These are phyloP conservation scores for Eubasilissa splendida DNA, from an alignment of 2,888 invertebrate species.

Conservation along the genomic window DNA sequence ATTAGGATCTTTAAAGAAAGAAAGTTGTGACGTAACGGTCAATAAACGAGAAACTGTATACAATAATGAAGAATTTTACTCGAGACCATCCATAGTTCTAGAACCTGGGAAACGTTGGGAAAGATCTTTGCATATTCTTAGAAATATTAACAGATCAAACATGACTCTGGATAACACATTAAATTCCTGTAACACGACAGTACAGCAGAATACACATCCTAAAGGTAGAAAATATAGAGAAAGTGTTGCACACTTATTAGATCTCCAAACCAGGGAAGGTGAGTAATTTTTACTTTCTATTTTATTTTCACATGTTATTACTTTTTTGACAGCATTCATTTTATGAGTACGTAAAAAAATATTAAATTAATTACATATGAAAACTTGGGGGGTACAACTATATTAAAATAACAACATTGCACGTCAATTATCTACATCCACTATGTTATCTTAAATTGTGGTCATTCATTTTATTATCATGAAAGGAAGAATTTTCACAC, in stretches of 20 bases:
- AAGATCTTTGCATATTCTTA: constrained; percentile 76
- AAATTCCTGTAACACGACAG: constrained; percentile 44
- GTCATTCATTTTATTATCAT: too few species aligned
- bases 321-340: too few species aligned
- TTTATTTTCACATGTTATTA: too few species aligned
- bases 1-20: neutral
- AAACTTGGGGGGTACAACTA: too few species aligned
- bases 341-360: too few species aligned
- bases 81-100: constrained; percentile 61
- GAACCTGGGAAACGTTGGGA: constrained; percentile 81
- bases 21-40: neutral
- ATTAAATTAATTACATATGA: too few species aligned
- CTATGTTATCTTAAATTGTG: too few species aligned
- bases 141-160: constrained; percentile 69
- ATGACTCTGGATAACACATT: constrained; percentile 61
- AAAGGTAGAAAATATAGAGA: constrained; percentile 73
- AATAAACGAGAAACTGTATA: constrained; percentile 6
- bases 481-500: too few species aligned
- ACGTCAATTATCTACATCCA: too few species aligned
- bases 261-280: constrained; percentile 69
- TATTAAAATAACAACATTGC: too few species aligned
- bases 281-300: too few species aligned
- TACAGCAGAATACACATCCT: constrained; percentile 66
- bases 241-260: constrained; percentile 71
- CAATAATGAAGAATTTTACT: constrained; percentile 2